Base-by-base conservation (phyloP, 2,888 invertebrate species). In the Biston betularia region DNA sequence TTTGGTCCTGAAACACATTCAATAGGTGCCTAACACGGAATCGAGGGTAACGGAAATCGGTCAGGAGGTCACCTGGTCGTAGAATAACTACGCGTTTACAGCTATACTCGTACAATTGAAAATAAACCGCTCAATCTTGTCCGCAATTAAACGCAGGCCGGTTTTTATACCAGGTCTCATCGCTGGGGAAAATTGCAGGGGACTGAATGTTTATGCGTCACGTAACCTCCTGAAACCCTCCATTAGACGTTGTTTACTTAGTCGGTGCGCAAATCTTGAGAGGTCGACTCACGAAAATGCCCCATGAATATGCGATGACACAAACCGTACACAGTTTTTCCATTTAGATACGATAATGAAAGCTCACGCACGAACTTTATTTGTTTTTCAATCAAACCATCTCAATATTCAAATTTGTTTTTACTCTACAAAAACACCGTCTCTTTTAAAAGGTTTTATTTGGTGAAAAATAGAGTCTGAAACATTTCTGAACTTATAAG, bases 221-320 rank as follows among this genome's bases (percentile, higher is more conserved):
- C 89, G 86, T 89, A 89, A 88, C 89, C 88, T 85, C 78, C 78
- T 78, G 75, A 86, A 90, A 89, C 92, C 92, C 83, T 91, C 93
- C 93, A 93, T 93, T 93, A 93, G 89, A 81, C 84, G 85, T 89
- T 92, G 92, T 93, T 92, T 93, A 90, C 90, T 85, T 83, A 88
- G 88, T 87, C 87, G 83, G 88, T 88, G 89, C 87, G 89, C 90
- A 90, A 89, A 92, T 90, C 92, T 93, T 91, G 89, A 88, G 89
- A 89, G 92, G 92, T 89, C 90, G 90, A 86, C 89, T 91, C 89
- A 90, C 92, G 89, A 92, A 92, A 93, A 92, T 91, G 89, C 88
- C 87, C 92, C 88, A 93, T 93, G 93, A 93, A 93, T 93, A 93
- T 93, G 92, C 92, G 92, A 93, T 93, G 92, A 88, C 93, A 92